These are phyloP conservation scores for Fukomys damarensis DNA, from an alignment of 2,113 vertebrate genomes.

Conservation along the genomic window DNA sequence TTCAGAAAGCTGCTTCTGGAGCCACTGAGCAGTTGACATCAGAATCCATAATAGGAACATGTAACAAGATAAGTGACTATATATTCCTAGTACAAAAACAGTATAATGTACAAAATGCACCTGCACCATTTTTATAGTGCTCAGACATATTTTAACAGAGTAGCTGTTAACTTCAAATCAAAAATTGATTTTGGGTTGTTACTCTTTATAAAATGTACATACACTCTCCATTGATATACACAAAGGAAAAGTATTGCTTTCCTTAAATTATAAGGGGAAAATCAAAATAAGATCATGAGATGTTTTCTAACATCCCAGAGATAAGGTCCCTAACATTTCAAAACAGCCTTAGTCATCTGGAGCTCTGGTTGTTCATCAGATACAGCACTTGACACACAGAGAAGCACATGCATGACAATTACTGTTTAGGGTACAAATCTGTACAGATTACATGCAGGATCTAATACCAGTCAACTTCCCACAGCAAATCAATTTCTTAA, in stretches of 20 bases:
- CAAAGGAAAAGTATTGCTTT: slow-evolving; percentile 9
- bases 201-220: neutral
- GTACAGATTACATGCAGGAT: neutral
- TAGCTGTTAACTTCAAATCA: neutral
- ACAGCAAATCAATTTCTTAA: slow-evolving; percentile 58
- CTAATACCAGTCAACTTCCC: slow-evolving; percentile 53
- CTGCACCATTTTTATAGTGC: neutral
- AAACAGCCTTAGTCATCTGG: slow-evolving; percentile 60
- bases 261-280: slow-evolving; percentile 58
- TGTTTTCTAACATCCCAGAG: slow-evolving; percentile 49
- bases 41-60: neutral
- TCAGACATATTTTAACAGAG: neutral
- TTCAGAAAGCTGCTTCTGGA: neutral
- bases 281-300: slow-evolving; percentile 54
- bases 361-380: slow-evolving; percentile 7
- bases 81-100: neutral
- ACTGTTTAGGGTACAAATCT: slow-evolving; percentile 54
- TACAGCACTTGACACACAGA: slow-evolving; percentile 17
- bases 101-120: neutral
- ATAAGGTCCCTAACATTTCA: slow-evolving; percentile 63
- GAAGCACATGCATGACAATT: slow-evolving; percentile 55
- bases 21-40: neutral
- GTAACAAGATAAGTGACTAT: neutral
- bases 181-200: neutral
- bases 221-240: neutral